These are phyloP conservation scores for Myotis vivesi DNA, from an alignment of 2,797 vertebrate genomes.

Conservation along the genomic window DNA sequence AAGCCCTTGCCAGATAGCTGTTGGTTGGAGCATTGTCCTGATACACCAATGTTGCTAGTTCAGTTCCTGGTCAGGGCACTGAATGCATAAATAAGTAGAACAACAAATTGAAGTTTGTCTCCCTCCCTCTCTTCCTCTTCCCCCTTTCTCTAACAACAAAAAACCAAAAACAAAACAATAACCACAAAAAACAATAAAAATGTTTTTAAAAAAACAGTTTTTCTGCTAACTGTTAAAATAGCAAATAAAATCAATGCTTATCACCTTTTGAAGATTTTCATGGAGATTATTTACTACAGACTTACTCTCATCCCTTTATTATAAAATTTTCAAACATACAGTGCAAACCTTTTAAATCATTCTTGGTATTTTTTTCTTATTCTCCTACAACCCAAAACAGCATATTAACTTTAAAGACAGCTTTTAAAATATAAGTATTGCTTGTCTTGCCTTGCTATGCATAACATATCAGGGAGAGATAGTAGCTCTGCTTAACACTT, in stretches of 20 bases:
- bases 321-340: not conserved
- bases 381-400: not conserved
- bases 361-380: not conserved
- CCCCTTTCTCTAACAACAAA: not conserved
- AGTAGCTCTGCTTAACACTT: not conserved
- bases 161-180: not conserved
- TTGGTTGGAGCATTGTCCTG: not conserved
- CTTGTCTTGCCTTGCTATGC: not conserved
- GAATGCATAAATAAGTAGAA: not conserved
- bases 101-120: not conserved
- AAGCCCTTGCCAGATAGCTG: not conserved
- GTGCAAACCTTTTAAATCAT: not conserved
- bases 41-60: not conserved
- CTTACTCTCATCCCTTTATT: not conserved
- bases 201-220: not conserved
- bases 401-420: not conserved
- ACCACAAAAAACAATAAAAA: not conserved
- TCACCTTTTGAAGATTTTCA: constrained; percentile 38
- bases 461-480: not conserved
- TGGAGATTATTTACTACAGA: not conserved
- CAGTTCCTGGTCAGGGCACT: not conserved
- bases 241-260: constrained; percentile 1
- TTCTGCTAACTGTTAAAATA: constrained; percentile 33
- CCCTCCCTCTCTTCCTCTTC: not conserved
- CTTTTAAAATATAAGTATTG: not conserved